A percentile compares a stretch with the other conserved stretches of the same genome.
Conservation (phyloP, 1,140 invertebrate species). For the Brachionus rotundiformis region DNA sequence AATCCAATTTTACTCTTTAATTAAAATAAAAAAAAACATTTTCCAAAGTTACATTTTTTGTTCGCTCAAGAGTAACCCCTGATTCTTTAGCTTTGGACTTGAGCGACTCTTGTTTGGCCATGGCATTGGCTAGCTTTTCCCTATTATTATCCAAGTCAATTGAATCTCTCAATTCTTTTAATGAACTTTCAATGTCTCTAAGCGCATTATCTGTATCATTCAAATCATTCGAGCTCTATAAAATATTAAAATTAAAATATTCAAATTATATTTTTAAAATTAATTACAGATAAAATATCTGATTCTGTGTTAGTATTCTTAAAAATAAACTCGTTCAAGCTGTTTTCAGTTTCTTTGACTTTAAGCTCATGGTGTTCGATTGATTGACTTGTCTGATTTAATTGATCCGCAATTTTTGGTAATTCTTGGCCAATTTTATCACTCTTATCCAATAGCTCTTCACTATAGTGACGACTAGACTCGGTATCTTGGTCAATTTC, state of each 20-base stretch:
- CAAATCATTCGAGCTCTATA: slow-evolving; percentile 9
- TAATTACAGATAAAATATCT: slow-evolving; percentile 16
- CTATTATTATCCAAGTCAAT: slow-evolving; percentile 42
- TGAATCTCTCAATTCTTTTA: slow-evolving; percentile 20
- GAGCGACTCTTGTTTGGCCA: slow-evolving; percentile 49
- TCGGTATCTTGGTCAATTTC: slow-evolving; percentile 7
- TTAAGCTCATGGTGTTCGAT: background rate
- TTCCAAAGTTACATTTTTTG: slow-evolving; percentile 30
- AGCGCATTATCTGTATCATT: background rate
- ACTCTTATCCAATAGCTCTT: background rate
- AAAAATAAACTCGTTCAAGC: background rate
- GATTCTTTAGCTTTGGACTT: slow-evolving; percentile 51
- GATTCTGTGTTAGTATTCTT: background rate
- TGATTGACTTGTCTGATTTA: background rate
- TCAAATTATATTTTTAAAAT: background rate
- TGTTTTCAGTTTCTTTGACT: background rate
- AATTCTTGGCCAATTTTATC: background rate
- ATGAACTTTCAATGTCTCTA: slow-evolving; percentile 32
- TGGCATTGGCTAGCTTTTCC: slow-evolving; percentile 11
- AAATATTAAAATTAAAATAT: background rate
- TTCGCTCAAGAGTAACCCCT: slow-evolving; percentile 24
- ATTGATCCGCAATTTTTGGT: background rate
- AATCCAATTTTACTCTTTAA: background rate
- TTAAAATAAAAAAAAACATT: background rate
- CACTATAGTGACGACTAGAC: background rate